These are phyloP conservation scores for Litoditis marina DNA, from an alignment of 2,888 invertebrate species.

Conservation along the genomic window DNA sequence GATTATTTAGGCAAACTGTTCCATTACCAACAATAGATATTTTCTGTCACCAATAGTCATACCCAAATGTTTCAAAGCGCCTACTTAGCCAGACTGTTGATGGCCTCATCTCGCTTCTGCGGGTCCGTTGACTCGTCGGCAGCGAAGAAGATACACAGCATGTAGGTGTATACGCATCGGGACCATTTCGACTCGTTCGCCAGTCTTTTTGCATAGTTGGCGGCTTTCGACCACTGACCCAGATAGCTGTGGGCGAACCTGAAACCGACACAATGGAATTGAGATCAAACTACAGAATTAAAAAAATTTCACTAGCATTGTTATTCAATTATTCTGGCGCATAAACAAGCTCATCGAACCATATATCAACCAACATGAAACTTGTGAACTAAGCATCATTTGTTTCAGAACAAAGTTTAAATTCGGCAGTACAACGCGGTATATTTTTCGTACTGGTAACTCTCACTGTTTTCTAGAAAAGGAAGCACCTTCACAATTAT, in stretches of 20 bases:
- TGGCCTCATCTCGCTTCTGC: slow-evolving; percentile 35
- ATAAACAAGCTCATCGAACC: too few species aligned
- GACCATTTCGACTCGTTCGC: slow-evolving; percentile 91
- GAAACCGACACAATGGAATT: slow-evolving; percentile 5
- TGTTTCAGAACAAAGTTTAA: too few species aligned
- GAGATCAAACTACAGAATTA: neutral
- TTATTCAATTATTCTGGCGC: too few species aligned
- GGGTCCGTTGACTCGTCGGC: slow-evolving; percentile 44
- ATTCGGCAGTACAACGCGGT: too few species aligned
- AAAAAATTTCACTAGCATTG: too few species aligned
- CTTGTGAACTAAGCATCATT: too few species aligned
- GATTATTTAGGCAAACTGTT: too few species aligned
- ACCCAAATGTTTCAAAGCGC: neutral
- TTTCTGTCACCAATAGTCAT: neutral
- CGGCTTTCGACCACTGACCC: slow-evolving; percentile 54
- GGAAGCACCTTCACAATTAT: too few species aligned
- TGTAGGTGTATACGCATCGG: slow-evolving; percentile 79
- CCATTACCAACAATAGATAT: neutral
- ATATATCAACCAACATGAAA: too few species aligned
- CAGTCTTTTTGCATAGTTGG: slow-evolving; percentile 64
- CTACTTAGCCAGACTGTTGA: slow-evolving; percentile 26
- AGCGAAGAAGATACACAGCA: slow-evolving; percentile 77
- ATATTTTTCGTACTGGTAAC: too few species aligned
- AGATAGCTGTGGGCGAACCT: slow-evolving; percentile 55
- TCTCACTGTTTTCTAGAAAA: too few species aligned